phyloP scores from a whole-genome alignment of 2,888 invertebrate species.

The Heliconius ismenius region DNA sequence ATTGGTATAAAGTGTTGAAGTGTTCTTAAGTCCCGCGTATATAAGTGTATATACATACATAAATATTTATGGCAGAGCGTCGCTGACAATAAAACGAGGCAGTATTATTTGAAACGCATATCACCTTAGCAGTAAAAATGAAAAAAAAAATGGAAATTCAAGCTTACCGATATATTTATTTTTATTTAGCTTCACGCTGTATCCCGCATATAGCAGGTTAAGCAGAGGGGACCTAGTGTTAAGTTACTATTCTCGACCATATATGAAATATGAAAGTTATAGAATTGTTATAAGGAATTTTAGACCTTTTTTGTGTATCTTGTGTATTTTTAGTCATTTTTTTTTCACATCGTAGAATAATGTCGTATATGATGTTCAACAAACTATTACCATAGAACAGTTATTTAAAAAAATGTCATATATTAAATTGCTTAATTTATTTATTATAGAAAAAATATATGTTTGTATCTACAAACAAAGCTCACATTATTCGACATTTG shows the following conservation, averaged over 20 bases:
- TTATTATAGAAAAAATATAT: background rate
- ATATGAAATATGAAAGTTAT: background rate
- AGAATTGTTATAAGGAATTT: no score
- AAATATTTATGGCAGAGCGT: conserved; percentile 27
- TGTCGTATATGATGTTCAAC: background rate
- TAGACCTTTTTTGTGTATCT: background rate
- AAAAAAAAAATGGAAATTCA: background rate
- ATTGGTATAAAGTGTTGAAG: background rate
- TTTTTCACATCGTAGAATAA: background rate
- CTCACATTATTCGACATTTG: background rate
- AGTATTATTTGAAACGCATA: conserved; percentile 42
- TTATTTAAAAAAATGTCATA: background rate
- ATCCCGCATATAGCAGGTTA: background rate
- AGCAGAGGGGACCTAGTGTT: background rate
- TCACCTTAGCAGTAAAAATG: conserved; percentile 28
- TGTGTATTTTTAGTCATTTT: background rate
- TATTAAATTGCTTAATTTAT: background rate
- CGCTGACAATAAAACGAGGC: conserved; percentile 48
- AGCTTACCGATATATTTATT: background rate
- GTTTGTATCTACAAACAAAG: background rate
- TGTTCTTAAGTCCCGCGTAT: background rate
- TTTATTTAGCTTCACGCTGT: background rate
- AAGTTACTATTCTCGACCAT: background rate
- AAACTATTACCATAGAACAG: background rate
- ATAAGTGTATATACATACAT: background rate